These are phyloP conservation scores for Rugalucina vietnamica DNA, from an alignment of 2,888 invertebrate species.

Conservation along the genomic window DNA sequence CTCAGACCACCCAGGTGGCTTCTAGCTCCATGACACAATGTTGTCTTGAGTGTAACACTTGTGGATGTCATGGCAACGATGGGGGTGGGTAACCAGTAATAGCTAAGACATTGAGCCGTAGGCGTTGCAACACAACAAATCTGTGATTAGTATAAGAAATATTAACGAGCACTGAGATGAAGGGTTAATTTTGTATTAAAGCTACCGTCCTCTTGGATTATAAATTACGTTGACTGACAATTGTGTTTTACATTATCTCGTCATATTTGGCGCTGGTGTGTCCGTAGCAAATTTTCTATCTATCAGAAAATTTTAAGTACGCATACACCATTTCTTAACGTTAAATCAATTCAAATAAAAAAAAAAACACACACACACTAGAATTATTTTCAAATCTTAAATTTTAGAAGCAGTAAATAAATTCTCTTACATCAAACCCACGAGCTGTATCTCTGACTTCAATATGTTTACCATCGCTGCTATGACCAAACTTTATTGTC, in stretches of 20 bases:
- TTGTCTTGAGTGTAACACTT: slow-evolving; percentile 36
- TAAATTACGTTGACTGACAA: no score
- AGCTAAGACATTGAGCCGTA: slow-evolving; percentile 4
- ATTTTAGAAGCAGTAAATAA: background rate
- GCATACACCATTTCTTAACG: no score
- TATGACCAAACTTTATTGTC: slow-evolving; percentile 60
- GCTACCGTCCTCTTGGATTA: no score
- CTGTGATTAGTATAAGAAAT: no score
- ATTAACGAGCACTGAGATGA: no score
- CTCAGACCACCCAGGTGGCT: slow-evolving; percentile 23
- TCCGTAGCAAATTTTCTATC: no score
- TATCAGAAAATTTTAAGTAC: no score
- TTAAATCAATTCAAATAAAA: no score
- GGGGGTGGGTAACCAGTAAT: background rate
- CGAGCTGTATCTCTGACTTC: background rate
- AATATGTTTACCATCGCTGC: background rate
- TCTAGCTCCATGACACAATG: slow-evolving; percentile 24
- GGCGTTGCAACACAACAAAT: slow-evolving; percentile 28
- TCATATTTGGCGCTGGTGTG: no score
- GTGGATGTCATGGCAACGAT: slow-evolving; percentile 21
- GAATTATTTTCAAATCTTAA: background rate
- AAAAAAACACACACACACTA: no score
- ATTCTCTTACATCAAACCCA: background rate
- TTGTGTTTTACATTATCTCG: no score
- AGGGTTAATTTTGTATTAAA: no score